phyloP scores from a whole-genome alignment of 2,888 invertebrate genomes.

The Gymnoscelis rufifasciata region DNA sequence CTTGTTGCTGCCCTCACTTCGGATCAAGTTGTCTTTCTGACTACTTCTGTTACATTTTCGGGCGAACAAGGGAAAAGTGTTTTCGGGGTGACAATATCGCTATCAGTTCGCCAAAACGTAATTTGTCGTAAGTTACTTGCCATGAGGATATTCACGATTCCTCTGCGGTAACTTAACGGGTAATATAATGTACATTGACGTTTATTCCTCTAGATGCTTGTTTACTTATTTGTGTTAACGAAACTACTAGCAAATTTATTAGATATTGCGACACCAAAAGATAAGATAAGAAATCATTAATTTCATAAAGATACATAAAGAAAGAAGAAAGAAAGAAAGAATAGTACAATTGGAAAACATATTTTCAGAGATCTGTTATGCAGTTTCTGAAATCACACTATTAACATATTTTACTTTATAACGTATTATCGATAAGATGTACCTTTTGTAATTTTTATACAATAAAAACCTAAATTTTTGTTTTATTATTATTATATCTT shows the following conservation, averaged over 20 bases:
- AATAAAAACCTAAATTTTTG: no score
- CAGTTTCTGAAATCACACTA: no score
- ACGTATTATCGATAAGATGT: no score
- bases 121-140: constrained; percentile 60
- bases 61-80: constrained; percentile 64
- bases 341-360: no score
- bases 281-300: no score
- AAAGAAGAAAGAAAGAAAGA: no score
- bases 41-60: constrained; percentile 62
- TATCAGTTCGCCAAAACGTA: constrained; percentile 63
- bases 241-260: constrained; percentile 20
- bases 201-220: constrained; percentile 11
- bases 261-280: no score
- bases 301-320: no score
- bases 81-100: constrained; percentile 62
- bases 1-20: constrained; percentile 68
- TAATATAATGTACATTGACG: constrained; percentile 24
- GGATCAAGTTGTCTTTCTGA: constrained; percentile 72
- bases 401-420: no score
- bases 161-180: constrained; percentile 27
- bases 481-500: no score
- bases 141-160: constrained; percentile 46
- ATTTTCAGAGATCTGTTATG: no score
- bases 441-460: no score
- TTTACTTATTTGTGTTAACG: constrained; percentile 18